Conservation (phyloP, 2,888 invertebrate genomes). For the Malthinus seriepunctatus region DNA sequence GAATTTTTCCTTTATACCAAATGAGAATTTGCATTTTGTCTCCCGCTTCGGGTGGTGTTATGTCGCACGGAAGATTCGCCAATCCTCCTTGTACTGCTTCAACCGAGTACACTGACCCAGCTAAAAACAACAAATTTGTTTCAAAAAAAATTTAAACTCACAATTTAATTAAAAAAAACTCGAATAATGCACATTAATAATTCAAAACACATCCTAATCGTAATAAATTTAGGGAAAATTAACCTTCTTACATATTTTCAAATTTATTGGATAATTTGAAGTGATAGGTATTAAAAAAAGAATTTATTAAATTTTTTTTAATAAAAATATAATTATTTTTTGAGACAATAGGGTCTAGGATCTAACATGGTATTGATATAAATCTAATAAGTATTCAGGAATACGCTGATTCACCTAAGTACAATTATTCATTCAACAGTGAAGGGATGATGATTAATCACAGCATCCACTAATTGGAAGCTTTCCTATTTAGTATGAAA, state of each 20-base stretch:
- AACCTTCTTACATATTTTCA: no score
- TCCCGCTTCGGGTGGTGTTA: slow-evolving; percentile 19
- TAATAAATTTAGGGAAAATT: background rate
- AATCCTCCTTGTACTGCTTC: slow-evolving; percentile 23
- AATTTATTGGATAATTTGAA: no score
- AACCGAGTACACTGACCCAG: slow-evolving; percentile 10
- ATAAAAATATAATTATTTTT: no score
- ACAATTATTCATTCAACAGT: slow-evolving; percentile 17
- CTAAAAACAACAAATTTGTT: slow-evolving; percentile 16
- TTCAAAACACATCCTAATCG: background rate
- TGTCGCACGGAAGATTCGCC: slow-evolving; percentile 25
- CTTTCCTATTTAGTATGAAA: slow-evolving; percentile 26
- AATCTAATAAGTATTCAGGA: slow-evolving; percentile 11
- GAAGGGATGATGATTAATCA: slow-evolving; percentile 32
- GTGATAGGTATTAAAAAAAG: background rate
- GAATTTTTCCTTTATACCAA: slow-evolving; percentile 20
- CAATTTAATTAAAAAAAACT: slow-evolving; percentile 23
- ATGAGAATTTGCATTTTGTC: slow-evolving; percentile 26
- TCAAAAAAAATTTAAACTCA: background rate
- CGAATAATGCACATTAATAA: background rate
- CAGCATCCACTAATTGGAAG: slow-evolving; percentile 30
- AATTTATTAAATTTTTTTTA: background rate
- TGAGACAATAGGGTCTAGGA: no score
- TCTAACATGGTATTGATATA: no score
- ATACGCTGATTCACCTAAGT: slow-evolving; percentile 9